Percentiles rank a stretch among this genome's conserved stretches.
These are phyloP conservation scores for Lagopus muta DNA, from an alignment of 2,113 vertebrate species.

Conservation along the genomic window DNA sequence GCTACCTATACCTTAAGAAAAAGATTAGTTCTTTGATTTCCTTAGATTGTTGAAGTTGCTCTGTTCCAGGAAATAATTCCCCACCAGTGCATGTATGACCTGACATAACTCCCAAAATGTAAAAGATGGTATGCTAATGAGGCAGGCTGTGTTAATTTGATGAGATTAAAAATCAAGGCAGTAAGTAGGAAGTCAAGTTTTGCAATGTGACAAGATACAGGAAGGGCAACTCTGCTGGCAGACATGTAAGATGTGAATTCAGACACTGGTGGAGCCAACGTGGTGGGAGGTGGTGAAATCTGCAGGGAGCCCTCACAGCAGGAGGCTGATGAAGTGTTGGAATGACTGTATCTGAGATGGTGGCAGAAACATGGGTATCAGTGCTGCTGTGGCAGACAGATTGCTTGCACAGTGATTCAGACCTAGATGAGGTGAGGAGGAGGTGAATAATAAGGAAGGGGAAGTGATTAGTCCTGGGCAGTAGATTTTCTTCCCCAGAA, in stretches of 20 bases:
- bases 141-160: background rate
- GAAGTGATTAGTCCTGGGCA: rapidly evolving
- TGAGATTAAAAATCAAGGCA: background rate
- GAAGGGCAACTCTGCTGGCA: background rate
- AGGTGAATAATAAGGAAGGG: background rate
- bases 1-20: background rate
- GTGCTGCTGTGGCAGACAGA: background rate
- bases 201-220: background rate
- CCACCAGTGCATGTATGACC: background rate
- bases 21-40: background rate
- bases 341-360: background rate
- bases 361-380: rapidly evolving
- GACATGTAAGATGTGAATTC: background rate
- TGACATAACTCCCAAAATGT: background rate
- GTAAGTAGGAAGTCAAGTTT: background rate
- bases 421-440: background rate
- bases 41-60: background rate
- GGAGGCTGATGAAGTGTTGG: rapidly evolving
- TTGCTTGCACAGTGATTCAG: background rate
- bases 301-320: background rate
- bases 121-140: background rate
- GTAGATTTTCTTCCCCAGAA: background rate
- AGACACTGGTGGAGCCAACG: background rate
- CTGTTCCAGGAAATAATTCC: background rate
- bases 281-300: background rate